Evolutionary conservation across 2,113 vertebrate species (phyloP), one percentile per base, ranked within the genome.

Genomic region (Canis aureus): DNA sequence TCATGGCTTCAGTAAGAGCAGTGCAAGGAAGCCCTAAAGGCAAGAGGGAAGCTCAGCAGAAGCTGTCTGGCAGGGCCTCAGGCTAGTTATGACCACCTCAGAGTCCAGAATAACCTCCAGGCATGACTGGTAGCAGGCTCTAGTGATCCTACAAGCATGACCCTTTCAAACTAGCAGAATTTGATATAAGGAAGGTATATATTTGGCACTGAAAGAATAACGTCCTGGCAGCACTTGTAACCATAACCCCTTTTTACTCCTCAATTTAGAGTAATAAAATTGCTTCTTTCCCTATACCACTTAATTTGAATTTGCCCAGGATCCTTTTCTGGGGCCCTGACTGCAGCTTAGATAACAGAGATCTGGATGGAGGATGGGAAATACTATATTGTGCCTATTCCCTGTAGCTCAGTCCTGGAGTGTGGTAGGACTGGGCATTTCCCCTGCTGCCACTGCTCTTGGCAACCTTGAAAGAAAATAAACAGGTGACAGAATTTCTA

Each of bases 401-500:
- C 43, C 5, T 0, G 69, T 35, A 49, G 74, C 51, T 91, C 88
- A 86, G 25, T 66, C 82, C 73, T 80, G 55, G 89, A 49, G 23
- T 55, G 2, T 25, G 59, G 81, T 60, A 23, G 51, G 25, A 51
- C 74, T 27, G 17, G 71, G 49, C 64, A 51, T 55, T 90, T 78
- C 91, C 71, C 76, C 90, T 89, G 16, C 74, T 94, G 69, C 79
- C 74, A 66, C 87, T 94, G 35, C 87, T 96, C 90, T 92, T 89
- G 79, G 53, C 87, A 96, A 94, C 22, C 80, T 88, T 92, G 60
- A 82, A 82, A 76, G 15, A 69, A 96, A 86, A 91, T 12, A 69
- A 96, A 82, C 27, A 82, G 7, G 10, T 96, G 91, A 80, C 2
- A 66, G 79, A 92, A 85, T 93, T 81, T 91, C 85, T 57, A 93